Conservation (phyloP, 2,113 vertebrate genomes). For the Crotalus viridis region DNA sequence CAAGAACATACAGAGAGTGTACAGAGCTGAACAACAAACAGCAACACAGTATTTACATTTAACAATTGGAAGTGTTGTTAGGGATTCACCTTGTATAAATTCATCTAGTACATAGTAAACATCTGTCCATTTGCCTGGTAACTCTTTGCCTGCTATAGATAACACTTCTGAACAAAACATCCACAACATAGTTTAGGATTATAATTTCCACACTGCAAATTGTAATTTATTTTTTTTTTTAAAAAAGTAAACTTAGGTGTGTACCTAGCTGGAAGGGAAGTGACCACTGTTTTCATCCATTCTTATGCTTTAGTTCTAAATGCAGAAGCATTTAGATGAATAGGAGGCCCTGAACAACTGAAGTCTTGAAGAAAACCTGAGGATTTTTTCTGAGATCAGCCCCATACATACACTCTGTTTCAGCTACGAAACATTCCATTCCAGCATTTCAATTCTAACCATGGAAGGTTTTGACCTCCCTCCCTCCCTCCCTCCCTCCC, state of each 20-base stretch:
- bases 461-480: neutral
- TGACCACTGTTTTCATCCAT: neutral
- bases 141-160: neutral
- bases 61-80: neutral
- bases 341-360: neutral
- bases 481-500: neutral
- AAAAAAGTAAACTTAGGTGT: neutral
- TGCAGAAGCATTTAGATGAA: neutral
- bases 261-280: neutral
- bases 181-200: neutral
- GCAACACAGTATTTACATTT: neutral
- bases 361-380: neutral
- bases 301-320: neutral
- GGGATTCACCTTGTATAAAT: neutral
- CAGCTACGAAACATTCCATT: neutral
- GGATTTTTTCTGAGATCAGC: neutral
- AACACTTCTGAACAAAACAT: neutral
- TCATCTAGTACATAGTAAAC: neutral
- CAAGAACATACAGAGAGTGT: neutral
- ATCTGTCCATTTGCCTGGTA: neutral
- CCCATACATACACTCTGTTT: neutral
- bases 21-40: neutral
- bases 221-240: no score
- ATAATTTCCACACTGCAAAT: neutral
- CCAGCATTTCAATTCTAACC: neutral